Evolutionary conservation across 2,888 invertebrate genomes (phyloP).

Genomic region (Pseudolycoriella hygida): DNA sequence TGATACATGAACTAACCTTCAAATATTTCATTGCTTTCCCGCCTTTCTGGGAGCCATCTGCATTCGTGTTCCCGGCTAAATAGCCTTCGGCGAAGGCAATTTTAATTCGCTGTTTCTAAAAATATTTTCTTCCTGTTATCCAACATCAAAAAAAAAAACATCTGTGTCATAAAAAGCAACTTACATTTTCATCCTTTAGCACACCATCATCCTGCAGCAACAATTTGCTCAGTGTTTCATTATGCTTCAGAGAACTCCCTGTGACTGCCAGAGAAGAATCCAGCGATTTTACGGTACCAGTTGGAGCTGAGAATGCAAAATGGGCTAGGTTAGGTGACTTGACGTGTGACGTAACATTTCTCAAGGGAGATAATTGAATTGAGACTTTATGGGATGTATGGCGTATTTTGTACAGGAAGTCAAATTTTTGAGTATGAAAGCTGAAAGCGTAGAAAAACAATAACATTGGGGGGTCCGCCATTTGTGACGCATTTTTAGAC

Average conservation of each 20-base stretch:
- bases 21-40: conserved; percentile 37
- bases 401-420: too few relatives aligned
- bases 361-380: too few relatives aligned
- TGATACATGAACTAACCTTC: conserved; percentile 20
- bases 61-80: conserved; percentile 42
- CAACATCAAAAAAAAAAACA: too few relatives aligned
- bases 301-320: background rate
- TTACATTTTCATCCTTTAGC: conserved; percentile 9
- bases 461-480: too few relatives aligned
- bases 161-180: too few relatives aligned
- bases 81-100: conserved; percentile 87
- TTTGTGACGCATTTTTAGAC: too few relatives aligned
- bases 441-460: too few relatives aligned
- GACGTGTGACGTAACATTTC: too few relatives aligned
- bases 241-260: background rate
- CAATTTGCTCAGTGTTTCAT: conserved; percentile 9
- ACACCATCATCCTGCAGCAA: conserved; percentile 8
- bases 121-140: too few relatives aligned
- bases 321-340: too few relatives aligned
- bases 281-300: background rate
- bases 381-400: too few relatives aligned
- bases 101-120: conserved; percentile 57
- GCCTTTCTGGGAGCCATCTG: conserved; percentile 25
- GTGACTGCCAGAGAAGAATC: background rate
- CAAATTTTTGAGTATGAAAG: too few relatives aligned